Percentiles rank a stretch among this genome's conserved stretches.
These are phyloP conservation scores for Pampus argenteus DNA, from an alignment of 2,797 vertebrate species.

Conservation along the genomic window DNA sequence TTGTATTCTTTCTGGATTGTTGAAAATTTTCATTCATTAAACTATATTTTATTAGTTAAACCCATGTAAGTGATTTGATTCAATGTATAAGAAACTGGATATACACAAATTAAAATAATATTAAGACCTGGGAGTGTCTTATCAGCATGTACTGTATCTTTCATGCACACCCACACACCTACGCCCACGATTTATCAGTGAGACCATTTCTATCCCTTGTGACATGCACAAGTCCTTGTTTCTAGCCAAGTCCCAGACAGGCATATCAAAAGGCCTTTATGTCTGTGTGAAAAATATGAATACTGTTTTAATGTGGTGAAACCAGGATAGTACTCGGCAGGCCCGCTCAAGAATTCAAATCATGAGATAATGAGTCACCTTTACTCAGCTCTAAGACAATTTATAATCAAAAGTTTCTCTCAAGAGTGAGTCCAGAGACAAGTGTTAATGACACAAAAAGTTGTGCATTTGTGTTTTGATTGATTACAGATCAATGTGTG, in stretches of 20 bases:
- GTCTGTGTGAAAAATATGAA: constrained; percentile 44
- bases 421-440: constrained; percentile 24
- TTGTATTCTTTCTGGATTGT: neutral
- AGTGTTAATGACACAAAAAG: constrained; percentile 11
- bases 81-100: neutral
- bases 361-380: constrained; percentile 52
- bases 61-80: neutral
- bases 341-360: constrained; percentile 51
- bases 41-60: neutral
- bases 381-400: constrained; percentile 26
- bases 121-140: neutral
- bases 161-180: constrained; percentile 8
- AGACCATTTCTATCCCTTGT: constrained; percentile 53
- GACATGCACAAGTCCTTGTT: constrained; percentile 59
- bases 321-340: constrained; percentile 43
- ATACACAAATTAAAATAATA: neutral
- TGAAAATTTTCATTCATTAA: constrained; percentile 12
- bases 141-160: neutral
- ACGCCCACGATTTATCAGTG: constrained; percentile 11
- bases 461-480: neutral
- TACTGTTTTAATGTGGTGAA: constrained; percentile 32
- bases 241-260: constrained; percentile 27
- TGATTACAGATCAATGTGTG: neutral
- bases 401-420: too few species aligned
- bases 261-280: constrained; percentile 62